phyloP scores from a whole-genome alignment of 2,888 invertebrate species.

The Ornithoptera alexandrae region DNA sequence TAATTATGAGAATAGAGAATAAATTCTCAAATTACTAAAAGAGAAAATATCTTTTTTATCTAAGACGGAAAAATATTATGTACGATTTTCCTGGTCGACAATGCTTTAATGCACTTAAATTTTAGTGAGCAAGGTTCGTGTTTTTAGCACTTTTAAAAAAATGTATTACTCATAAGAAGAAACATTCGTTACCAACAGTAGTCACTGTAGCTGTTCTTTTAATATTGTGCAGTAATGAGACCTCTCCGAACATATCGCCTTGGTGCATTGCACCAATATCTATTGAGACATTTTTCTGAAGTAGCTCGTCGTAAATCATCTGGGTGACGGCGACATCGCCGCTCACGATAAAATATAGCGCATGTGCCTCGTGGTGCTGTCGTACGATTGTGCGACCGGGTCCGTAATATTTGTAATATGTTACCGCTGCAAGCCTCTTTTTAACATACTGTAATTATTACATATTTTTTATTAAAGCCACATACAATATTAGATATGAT shows the following conservation, averaged over 20 bases:
- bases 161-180: neutral
- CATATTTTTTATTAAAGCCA: neutral
- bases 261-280: slow-evolving; percentile 75
- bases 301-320: slow-evolving; percentile 71
- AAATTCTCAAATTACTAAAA: too few species aligned
- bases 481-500: too few species aligned
- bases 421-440: slow-evolving; percentile 79
- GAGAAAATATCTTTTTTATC: too few species aligned
- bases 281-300: slow-evolving; percentile 64
- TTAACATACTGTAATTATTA: slow-evolving; percentile 73
- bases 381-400: slow-evolving; percentile 81
- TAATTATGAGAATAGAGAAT: too few species aligned
- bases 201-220: slow-evolving; percentile 81
- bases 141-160: neutral
- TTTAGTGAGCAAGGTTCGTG: neutral
- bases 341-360: slow-evolving; percentile 82
- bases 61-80: too few species aligned
- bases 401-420: slow-evolving; percentile 81
- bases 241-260: slow-evolving; percentile 84
- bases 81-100: too few species aligned
- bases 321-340: slow-evolving; percentile 79
- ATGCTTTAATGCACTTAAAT: neutral
- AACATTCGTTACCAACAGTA: slow-evolving; percentile 63
- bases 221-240: slow-evolving; percentile 81
- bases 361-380: slow-evolving; percentile 80